phyloP scores from a whole-genome alignment of 1,140 invertebrate species.

The Bombus fervidus region DNA sequence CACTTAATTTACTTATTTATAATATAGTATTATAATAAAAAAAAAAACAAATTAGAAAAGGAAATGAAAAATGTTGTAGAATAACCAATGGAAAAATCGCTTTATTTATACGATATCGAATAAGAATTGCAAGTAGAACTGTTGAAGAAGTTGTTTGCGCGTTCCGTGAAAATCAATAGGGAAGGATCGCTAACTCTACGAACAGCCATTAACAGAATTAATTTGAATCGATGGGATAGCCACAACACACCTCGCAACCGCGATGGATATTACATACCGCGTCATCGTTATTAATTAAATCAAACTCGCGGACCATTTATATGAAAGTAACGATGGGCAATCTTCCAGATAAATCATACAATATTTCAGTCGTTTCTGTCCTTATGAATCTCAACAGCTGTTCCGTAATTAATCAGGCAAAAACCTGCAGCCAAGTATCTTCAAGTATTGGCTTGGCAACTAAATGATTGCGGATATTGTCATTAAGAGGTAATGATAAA shows the following conservation, averaged over 20 bases:
- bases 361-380: neutral
- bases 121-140: neutral
- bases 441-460: too few species aligned
- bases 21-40: too few species aligned
- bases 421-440: too few species aligned
- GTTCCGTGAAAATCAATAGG: conserved; percentile 2
- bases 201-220: conserved; percentile 37
- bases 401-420: too few species aligned
- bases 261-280: conserved; percentile 17
- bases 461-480: too few species aligned
- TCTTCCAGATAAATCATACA: neutral
- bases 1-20: too few species aligned
- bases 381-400: neutral
- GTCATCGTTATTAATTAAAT: conserved; percentile 44
- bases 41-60: too few species aligned
- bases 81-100: too few species aligned
- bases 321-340: neutral
- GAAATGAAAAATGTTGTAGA: too few species aligned
- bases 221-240: conserved; percentile 27
- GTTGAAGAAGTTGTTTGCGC: neutral
- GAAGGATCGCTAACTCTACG: conserved; percentile 16
- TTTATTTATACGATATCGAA: neutral
- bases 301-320: neutral
- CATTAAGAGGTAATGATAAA: rapidly evolving
- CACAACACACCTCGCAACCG: neutral